Evolutionary conservation across 2,113 vertebrate species (phyloP).

Genomic region (Platanista minor): DNA sequence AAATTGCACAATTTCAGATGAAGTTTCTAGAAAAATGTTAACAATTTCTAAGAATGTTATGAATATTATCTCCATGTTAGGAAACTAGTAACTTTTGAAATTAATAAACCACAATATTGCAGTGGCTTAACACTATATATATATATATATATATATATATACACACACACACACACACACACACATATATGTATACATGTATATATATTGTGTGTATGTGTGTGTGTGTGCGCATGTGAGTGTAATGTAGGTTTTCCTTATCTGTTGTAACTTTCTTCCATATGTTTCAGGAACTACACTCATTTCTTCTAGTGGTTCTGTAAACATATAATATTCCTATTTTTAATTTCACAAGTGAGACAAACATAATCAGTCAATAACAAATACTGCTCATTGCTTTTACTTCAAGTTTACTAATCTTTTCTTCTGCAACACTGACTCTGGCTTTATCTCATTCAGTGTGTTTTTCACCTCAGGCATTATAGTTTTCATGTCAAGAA

Average conservation of each 20-base stretch:
- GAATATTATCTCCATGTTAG: background rate
- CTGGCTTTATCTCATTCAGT: background rate
- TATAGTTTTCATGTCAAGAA: background rate
- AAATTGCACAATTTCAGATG: background rate
- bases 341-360: background rate
- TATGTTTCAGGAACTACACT: background rate
- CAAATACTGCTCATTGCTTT: background rate
- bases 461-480: background rate
- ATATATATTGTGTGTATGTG: too few species aligned
- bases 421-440: background rate
- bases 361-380: background rate
- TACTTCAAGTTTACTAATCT: background rate
- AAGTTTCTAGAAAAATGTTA: background rate
- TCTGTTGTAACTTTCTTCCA: background rate
- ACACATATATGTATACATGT: too few species aligned
- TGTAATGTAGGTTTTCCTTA: background rate
- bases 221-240: background rate
- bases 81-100: background rate
- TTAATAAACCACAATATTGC: background rate
- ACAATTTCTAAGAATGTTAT: background rate
- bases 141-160: too few species aligned
- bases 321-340: background rate
- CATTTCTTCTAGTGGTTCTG: background rate
- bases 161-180: too few species aligned
- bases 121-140: background rate